Evolutionary conservation across 1,140 invertebrate species (phyloP).

Genomic region (Calliphora vicina): DNA sequence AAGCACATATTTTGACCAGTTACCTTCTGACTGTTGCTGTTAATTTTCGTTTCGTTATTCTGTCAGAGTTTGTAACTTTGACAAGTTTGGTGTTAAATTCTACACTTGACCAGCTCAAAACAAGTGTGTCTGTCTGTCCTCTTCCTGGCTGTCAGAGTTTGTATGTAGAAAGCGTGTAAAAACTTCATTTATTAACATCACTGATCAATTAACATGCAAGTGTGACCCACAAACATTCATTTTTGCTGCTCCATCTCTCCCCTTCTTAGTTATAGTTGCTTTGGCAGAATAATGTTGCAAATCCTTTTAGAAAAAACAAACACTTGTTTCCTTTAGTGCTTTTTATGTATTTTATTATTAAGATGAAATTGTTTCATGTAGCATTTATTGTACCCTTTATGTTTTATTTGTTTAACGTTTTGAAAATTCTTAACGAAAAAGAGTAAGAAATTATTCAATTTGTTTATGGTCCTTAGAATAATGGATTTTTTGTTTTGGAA

Average conservation of each 20-base stretch:
- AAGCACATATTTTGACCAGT: background rate
- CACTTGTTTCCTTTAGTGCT: background rate
- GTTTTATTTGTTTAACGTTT: background rate
- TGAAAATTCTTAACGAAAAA: too few relatives aligned
- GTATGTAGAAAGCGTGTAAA: background rate
- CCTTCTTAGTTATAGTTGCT: too few relatives aligned
- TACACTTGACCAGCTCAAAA: background rate
- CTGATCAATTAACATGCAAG: background rate
- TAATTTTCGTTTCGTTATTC: background rate
- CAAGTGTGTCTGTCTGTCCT: too few relatives aligned
- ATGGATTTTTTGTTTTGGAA: background rate
- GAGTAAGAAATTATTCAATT: background rate
- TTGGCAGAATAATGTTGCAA: too few relatives aligned
- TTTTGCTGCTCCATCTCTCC: too few relatives aligned
- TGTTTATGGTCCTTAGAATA: background rate
- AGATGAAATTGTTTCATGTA: background rate
- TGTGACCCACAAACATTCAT: background rate
- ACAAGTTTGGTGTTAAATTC: slow-evolving; percentile 29
- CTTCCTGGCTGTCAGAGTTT: background rate
- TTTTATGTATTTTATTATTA: background rate
- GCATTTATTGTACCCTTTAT: background rate
- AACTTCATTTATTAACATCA: slow-evolving; percentile 1
- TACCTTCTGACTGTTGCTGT: too few relatives aligned
- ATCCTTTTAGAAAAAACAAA: background rate
- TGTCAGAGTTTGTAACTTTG: background rate